phyloP scores from a whole-genome alignment of 1,140 invertebrate genomes.

The Vanessa atalanta region DNA sequence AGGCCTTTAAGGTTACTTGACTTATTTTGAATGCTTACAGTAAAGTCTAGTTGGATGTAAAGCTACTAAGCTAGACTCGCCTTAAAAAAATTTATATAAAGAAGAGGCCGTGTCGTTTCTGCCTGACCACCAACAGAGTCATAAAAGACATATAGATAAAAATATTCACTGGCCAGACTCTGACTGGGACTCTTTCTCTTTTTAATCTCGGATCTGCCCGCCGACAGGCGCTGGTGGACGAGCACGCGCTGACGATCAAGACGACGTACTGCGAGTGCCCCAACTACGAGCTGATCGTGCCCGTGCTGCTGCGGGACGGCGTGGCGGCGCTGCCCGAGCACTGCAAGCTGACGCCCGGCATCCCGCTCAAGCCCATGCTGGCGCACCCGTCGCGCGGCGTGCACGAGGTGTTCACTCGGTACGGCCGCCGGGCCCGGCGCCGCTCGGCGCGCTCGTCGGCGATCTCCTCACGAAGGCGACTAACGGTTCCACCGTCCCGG shows the following conservation, averaged over 20 bases:
- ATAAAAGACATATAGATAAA: too few relatives aligned
- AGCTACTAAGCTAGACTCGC: too few relatives aligned
- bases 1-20: slow-evolving; percentile 11
- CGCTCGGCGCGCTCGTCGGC: background rate
- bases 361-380: slow-evolving; percentile 99
- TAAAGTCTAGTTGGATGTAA: too few relatives aligned
- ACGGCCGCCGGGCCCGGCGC: too few relatives aligned
- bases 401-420: slow-evolving; percentile 92
- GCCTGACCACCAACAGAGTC: too few relatives aligned
- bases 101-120: too few relatives aligned
- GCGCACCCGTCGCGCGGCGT: slow-evolving; percentile 98
- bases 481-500: background rate
- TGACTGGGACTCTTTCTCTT: too few relatives aligned
- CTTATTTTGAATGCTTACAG: too few relatives aligned
- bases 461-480: too few relatives aligned
- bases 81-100: too few relatives aligned
- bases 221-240: slow-evolving; percentile 85
- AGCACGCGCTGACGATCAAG: slow-evolving; percentile 91
- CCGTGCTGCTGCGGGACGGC: slow-evolving; percentile 90
- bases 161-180: too few relatives aligned
- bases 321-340: slow-evolving; percentile 88
- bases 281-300: slow-evolving; percentile 94
- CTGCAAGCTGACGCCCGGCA: slow-evolving; percentile 94
- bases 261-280: slow-evolving; percentile 98
- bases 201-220: too few relatives aligned